Evolutionary conservation across 1,140 invertebrate genomes (phyloP).

Genomic region (Trachymyrmex cornetzi): DNA sequence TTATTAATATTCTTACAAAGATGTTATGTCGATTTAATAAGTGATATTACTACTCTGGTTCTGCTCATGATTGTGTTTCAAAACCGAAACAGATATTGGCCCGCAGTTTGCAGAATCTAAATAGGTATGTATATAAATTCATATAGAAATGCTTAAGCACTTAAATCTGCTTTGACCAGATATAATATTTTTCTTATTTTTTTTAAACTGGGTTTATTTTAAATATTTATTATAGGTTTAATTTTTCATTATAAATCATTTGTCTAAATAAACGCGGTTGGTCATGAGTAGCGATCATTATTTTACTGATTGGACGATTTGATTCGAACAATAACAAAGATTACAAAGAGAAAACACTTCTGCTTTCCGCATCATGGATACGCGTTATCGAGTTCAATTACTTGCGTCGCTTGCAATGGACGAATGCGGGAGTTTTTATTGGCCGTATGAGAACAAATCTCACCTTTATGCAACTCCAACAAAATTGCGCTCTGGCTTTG

Average conservation of each 20-base stretch:
- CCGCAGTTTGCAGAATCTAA: too few relatives aligned
- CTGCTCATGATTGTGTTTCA: too few relatives aligned
- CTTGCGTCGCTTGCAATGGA: not conserved
- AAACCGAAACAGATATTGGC: too few relatives aligned
- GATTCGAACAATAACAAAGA: not conserved
- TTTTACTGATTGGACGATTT: not conserved
- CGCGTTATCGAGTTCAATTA: constrained; percentile 3
- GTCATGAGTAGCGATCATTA: not conserved
- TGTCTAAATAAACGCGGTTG: not conserved
- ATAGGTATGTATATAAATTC: too few relatives aligned
- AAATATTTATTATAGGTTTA: not conserved
- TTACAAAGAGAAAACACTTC: not conserved
- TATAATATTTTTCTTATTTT: too few relatives aligned
- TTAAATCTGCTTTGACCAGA: too few relatives aligned
- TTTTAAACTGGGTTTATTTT: not conserved
- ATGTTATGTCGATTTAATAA: too few relatives aligned
- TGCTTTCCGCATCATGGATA: not conserved
- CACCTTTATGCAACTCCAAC: constrained; percentile 22
- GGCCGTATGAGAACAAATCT: constrained; percentile 29
- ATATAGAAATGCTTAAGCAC: too few relatives aligned
- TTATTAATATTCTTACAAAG: too few relatives aligned
- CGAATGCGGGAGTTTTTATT: constrained; percentile 29
- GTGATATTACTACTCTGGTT: too few relatives aligned
- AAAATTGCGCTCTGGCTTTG: constrained; percentile 28
- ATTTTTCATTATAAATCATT: not conserved